Evolutionary conservation across 2,888 invertebrate species (phyloP).

Genomic region (Sesia apiformis): DNA sequence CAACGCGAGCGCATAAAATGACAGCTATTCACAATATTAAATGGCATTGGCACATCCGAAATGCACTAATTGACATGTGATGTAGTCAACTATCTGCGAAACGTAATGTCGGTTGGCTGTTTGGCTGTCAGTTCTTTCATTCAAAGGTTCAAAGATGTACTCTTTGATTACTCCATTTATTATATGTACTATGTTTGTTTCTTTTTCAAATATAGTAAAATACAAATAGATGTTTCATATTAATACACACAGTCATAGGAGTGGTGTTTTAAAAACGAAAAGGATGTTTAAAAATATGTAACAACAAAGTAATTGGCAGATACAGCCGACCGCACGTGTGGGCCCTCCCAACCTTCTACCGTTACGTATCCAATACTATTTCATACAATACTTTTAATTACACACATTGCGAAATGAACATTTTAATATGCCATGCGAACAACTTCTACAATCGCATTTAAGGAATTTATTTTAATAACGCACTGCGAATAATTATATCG

Average conservation of each 20-base stretch:
- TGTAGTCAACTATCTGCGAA: too few relatives aligned
- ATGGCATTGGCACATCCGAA: too few relatives aligned
- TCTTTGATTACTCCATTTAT: too few relatives aligned
- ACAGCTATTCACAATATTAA: too few relatives aligned
- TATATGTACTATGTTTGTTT: too few relatives aligned
- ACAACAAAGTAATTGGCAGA: slow-evolving; percentile 8
- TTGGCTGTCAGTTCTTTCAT: too few relatives aligned
- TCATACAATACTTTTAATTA: slow-evolving; percentile 4
- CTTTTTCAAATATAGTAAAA: too few relatives aligned
- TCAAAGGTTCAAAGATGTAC: too few relatives aligned
- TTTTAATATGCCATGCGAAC: slow-evolving; percentile 12
- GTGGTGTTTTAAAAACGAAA: slow-evolving; percentile 3
- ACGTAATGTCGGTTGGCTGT: too few relatives aligned
- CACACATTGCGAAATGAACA: slow-evolving; percentile 15
- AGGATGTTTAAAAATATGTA: slow-evolving; percentile 3
- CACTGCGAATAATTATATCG: neutral
- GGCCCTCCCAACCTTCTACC: slow-evolving; percentile 1
- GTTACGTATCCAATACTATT: slow-evolving; percentile 10
- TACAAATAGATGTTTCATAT: too few relatives aligned
- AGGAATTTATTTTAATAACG: neutral
- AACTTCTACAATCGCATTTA: neutral
- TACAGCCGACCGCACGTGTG: slow-evolving; percentile 2
- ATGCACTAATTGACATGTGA: too few relatives aligned
- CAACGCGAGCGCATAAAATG: too few relatives aligned
- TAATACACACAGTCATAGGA: neutral